Evolutionary conservation across 2,113 vertebrate genomes (phyloP).

Genomic region (Leptobrachium leishanense): DNA sequence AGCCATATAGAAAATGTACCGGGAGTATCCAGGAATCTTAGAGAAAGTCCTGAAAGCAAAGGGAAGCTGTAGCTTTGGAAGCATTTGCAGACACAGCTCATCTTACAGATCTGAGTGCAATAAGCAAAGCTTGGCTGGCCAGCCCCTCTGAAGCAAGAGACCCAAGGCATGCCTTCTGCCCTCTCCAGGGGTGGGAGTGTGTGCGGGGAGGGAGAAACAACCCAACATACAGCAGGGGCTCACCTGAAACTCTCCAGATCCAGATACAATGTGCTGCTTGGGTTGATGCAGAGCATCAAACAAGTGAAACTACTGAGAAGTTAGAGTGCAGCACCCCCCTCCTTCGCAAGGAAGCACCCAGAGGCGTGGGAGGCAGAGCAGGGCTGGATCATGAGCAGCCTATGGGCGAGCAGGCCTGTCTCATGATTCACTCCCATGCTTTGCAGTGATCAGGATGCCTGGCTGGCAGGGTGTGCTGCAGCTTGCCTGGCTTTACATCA

Average conservation of each 20-base stretch:
- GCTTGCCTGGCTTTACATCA: no score
- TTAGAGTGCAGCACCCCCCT: slow-evolving; percentile 13
- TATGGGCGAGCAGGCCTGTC: slow-evolving; percentile 11
- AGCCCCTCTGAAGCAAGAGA: no score
- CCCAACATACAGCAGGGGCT: background rate
- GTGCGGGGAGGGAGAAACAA: background rate
- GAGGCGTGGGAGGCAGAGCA: slow-evolving; percentile 6
- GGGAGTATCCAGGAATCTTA: no score
- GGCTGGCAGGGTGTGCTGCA: background rate
- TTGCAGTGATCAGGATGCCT: background rate
- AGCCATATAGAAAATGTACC: no score
- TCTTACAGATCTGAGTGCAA: background rate
- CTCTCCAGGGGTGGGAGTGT: background rate
- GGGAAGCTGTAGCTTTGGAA: background rate
- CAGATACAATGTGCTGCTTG: no score
- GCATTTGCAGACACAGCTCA: background rate
- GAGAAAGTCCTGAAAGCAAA: no score
- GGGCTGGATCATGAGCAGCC: background rate
- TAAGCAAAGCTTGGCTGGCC: background rate
- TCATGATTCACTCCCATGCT: background rate
- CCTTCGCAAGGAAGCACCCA: slow-evolving; percentile 11
- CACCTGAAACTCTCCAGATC: no score
- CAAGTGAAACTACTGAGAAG: background rate
- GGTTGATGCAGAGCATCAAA: background rate
- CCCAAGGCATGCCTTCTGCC: no score